Conservation (phyloP, 2,888 invertebrate genomes). For the Cantharis rufa region DNA sequence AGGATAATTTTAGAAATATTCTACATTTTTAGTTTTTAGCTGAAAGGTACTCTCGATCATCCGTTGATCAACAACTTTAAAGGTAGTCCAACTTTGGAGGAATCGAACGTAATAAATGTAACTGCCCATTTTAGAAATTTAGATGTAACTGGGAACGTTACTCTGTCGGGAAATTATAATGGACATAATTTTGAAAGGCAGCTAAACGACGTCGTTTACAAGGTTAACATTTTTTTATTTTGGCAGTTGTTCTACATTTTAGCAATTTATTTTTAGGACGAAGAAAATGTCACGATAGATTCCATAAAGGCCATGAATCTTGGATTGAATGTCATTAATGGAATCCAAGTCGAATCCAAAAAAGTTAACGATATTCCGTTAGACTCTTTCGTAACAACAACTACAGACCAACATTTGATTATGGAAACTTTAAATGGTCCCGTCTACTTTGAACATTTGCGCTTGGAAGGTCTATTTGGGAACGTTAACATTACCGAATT, state of each 20-base stretch:
- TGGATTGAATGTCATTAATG: slow-evolving; percentile 50
- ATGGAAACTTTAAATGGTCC: slow-evolving; percentile 52
- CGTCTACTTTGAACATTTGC: slow-evolving; percentile 56
- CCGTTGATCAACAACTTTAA: slow-evolving; percentile 52
- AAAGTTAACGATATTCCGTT: slow-evolving; percentile 56
- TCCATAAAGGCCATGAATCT: slow-evolving; percentile 57
- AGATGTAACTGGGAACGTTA: slow-evolving; percentile 58
- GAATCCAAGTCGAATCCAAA: slow-evolving; percentile 53
- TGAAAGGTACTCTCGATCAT: slow-evolving; percentile 58
- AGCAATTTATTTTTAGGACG: slow-evolving; percentile 34
- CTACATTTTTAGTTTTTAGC: slow-evolving; percentile 46
- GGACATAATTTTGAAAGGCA: slow-evolving; percentile 48
- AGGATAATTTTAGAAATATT: background rate
- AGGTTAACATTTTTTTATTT: slow-evolving; percentile 36
- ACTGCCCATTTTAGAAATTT: slow-evolving; percentile 58
- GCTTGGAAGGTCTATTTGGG: slow-evolving; percentile 53
- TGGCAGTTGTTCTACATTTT: background rate
- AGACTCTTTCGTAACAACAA: slow-evolving; percentile 56
- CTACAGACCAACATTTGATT: slow-evolving; percentile 57
- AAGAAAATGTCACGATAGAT: slow-evolving; percentile 49
- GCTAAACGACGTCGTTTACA: slow-evolving; percentile 58
- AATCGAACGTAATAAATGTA: slow-evolving; percentile 52
- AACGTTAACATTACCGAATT: slow-evolving; percentile 55
- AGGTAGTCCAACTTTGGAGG: slow-evolving; percentile 57
- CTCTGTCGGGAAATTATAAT: slow-evolving; percentile 55